A percentile compares a stretch with the other conserved stretches of the same genome.
These are phyloP conservation scores for Actinemys pallida DNA, from an alignment of 2,113 vertebrate genomes.

Conservation along the genomic window DNA sequence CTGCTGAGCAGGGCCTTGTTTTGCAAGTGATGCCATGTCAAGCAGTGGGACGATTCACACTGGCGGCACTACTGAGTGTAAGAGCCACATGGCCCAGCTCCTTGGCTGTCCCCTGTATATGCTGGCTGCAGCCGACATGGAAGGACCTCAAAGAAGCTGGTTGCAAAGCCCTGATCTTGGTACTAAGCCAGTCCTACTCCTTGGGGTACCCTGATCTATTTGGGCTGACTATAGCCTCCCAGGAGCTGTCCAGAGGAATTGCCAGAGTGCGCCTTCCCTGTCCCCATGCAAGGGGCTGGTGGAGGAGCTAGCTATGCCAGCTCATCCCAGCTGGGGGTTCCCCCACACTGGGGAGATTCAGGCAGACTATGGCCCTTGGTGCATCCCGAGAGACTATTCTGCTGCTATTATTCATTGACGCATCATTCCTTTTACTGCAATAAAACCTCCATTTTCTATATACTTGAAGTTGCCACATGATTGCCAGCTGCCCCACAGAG, in stretches of 20 bases:
- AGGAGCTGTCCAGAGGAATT: neutral
- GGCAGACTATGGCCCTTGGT: neutral
- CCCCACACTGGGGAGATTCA: neutral
- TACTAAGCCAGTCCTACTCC: neutral
- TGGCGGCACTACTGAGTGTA: too few species aligned
- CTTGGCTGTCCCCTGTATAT: too few species aligned
- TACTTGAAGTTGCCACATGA: neutral
- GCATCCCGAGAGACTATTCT: neutral
- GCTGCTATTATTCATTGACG: neutral
- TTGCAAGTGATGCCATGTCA: too few species aligned
- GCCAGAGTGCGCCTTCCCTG: neutral
- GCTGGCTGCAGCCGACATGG: too few species aligned
- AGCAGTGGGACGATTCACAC: too few species aligned
- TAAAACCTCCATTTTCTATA: neutral
- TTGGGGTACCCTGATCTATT: neutral
- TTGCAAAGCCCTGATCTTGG: neutral
- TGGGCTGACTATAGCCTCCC: too few species aligned
- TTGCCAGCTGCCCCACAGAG: neutral
- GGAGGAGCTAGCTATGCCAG: neutral
- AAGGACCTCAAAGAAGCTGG: too few species aligned
- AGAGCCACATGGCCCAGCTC: too few species aligned
- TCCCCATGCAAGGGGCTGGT: neutral
- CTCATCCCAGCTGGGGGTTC: neutral
- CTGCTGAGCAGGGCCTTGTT: too few species aligned
- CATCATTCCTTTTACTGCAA: neutral